Evolutionary conservation across 2,113 vertebrate species (phyloP).

Genomic region (Rhynchomys soricoides): DNA sequence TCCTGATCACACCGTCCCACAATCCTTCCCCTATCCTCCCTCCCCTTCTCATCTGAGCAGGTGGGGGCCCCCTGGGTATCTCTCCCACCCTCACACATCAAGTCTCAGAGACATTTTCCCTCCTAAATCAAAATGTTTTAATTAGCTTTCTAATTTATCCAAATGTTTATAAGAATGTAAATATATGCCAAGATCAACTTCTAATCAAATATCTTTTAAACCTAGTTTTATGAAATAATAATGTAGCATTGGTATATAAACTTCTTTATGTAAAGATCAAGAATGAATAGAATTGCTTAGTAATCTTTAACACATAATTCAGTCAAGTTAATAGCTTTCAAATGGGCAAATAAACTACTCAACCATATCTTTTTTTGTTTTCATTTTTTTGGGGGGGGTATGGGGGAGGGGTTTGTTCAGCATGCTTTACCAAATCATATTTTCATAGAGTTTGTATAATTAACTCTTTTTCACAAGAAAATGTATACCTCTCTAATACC

Average conservation of each 20-base stretch:
- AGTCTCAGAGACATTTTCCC: not conserved
- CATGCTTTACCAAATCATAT: not conserved
- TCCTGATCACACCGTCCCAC: no score
- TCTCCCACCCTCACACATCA: no score
- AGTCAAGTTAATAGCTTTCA: conserved; percentile 38
- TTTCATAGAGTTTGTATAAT: conserved; percentile 16
- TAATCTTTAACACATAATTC: conserved; percentile 11
- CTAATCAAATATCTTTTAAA: conserved; percentile 39
- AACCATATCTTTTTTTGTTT: not conserved
- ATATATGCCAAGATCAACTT: not conserved
- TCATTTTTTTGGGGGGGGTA: not conserved
- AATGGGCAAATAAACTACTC: conserved; percentile 4
- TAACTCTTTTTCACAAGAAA: not conserved
- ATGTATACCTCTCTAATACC: not conserved
- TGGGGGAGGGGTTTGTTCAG: not conserved
- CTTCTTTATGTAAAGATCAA: not conserved
- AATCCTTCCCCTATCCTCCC: no score
- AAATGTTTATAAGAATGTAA: conserved; percentile 52
- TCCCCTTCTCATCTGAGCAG: no score
- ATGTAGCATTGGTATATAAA: not conserved
- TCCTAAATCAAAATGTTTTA: conserved; percentile 17
- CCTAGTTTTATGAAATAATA: conserved; percentile 2
- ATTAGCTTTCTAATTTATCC: conserved; percentile 46
- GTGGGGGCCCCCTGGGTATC: no score
- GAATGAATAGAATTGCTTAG: conserved; percentile 3